Evolutionary conservation across 2,888 invertebrate genomes (phyloP).

Genomic region (Apotomis capreana): DNA sequence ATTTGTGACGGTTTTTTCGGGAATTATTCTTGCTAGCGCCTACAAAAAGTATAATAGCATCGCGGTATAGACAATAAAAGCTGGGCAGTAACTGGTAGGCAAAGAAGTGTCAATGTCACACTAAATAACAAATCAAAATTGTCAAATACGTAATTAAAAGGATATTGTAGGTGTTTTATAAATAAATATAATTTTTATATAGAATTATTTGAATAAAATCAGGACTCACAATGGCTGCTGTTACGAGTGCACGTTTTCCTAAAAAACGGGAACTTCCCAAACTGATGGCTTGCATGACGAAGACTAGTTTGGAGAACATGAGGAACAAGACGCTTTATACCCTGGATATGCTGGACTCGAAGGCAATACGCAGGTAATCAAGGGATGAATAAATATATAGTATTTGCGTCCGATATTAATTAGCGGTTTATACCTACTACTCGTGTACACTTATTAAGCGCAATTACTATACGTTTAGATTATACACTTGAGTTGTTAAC

Average conservation of each 20-base stretch:
- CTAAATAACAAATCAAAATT: conserved; percentile 11
- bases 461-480: no score
- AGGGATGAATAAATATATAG: background rate
- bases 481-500: no score
- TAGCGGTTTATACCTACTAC: no score
- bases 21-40: conserved; percentile 14
- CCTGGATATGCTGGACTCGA: conserved; percentile 67
- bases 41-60: conserved; percentile 5
- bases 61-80: background rate
- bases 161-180: conserved; percentile 12
- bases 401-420: background rate
- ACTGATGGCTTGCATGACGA: conserved; percentile 75
- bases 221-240: conserved; percentile 36
- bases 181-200: conserved; percentile 11
- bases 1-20: conserved; percentile 35
- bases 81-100: background rate
- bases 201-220: conserved; percentile 3
- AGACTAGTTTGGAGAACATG: conserved; percentile 68
- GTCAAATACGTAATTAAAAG: conserved; percentile 10
- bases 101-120: background rate
- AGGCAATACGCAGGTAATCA: conserved; percentile 70
- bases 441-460: no score
- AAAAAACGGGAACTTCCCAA: conserved; percentile 66
- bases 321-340: conserved; percentile 66
- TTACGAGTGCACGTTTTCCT: conserved; percentile 40